A percentile compares a stretch with the other conserved stretches of the same genome.
Conservation (phyloP, 2,888 invertebrate genomes). For the Agrotis ipsilon region DNA sequence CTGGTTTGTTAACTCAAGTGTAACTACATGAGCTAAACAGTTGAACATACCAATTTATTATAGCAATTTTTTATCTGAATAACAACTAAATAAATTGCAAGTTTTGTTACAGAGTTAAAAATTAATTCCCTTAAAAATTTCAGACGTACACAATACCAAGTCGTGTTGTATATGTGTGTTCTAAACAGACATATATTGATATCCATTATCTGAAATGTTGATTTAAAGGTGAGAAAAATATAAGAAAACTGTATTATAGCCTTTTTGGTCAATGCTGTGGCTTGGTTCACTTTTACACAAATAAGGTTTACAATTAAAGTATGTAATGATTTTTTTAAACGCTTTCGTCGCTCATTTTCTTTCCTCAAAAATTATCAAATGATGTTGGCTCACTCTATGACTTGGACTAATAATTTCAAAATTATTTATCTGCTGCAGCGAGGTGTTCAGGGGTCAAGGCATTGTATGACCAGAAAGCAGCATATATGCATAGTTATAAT, state of each 20-base stretch:
- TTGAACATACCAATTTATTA: constrained; percentile 3
- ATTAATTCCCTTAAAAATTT: constrained; percentile 33
- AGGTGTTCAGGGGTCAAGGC: neutral
- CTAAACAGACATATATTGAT: constrained; percentile 84
- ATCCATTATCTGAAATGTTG: constrained; percentile 83
- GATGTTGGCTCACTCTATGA: no score
- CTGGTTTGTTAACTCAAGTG: neutral
- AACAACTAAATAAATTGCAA: constrained; percentile 64
- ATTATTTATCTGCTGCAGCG: neutral
- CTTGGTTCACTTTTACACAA: neutral
- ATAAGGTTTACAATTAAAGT: no score
- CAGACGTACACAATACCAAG: constrained; percentile 87
- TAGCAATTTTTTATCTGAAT: constrained; percentile 35
- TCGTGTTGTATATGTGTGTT: constrained; percentile 77
- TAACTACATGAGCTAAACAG: neutral
- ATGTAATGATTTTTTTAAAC: no score
- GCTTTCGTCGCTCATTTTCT: no score
- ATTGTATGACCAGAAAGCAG: neutral
- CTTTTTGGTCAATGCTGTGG: neutral
- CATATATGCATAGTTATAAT: no score
- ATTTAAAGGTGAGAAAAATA: constrained; percentile 26
- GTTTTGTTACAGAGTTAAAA: constrained; percentile 38
- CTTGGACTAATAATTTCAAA: neutral
- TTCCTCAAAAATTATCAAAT: no score
- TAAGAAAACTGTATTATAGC: no score